phyloP scores from a whole-genome alignment of 2,797 vertebrate species.

The Pseudochromis fuscus region DNA sequence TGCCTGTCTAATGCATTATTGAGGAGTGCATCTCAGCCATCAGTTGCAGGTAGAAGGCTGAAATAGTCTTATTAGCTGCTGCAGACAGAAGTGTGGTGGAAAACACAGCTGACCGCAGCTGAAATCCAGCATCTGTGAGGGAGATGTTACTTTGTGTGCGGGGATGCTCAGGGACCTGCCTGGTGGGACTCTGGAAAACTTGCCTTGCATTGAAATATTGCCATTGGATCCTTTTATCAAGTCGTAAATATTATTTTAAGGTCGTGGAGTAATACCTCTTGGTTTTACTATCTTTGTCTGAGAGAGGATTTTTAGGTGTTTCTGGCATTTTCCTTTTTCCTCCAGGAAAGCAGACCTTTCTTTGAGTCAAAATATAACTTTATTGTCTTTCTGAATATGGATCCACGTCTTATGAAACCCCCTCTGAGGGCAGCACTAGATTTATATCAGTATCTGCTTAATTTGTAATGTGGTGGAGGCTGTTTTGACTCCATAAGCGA shows the following conservation, averaged over 20 bases:
- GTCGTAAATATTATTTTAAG: conserved; percentile 28
- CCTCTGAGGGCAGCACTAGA: conserved; percentile 15
- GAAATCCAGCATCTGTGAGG: conserved; percentile 61
- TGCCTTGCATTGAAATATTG: conserved; percentile 39
- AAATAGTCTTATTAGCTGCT: conserved; percentile 80
- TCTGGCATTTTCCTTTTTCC: background rate
- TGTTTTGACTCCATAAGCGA: conserved; percentile 61
- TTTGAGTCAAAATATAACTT: conserved; percentile 2
- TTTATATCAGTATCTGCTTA: conserved; percentile 47
- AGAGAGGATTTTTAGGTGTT: background rate
- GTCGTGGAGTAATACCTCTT: background rate
- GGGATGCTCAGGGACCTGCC: conserved; percentile 48
- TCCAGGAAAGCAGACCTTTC: background rate
- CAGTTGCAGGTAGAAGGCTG: conserved; percentile 80
- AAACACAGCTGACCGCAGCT: conserved; percentile 82
- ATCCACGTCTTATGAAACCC: conserved; percentile 10
- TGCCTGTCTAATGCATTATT: conserved; percentile 86
- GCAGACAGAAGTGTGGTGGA: conserved; percentile 68
- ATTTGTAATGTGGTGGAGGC: conserved; percentile 61
- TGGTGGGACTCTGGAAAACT: conserved; percentile 49
- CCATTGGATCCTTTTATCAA: conserved; percentile 23
- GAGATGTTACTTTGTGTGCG: conserved; percentile 43
- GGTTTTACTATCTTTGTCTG: conserved; percentile 13
- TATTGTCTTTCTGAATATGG: conserved; percentile 14
- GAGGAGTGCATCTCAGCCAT: conserved; percentile 83